Conservation (phyloP, 2,113 vertebrate species). For the Struthidea cinerea region DNA sequence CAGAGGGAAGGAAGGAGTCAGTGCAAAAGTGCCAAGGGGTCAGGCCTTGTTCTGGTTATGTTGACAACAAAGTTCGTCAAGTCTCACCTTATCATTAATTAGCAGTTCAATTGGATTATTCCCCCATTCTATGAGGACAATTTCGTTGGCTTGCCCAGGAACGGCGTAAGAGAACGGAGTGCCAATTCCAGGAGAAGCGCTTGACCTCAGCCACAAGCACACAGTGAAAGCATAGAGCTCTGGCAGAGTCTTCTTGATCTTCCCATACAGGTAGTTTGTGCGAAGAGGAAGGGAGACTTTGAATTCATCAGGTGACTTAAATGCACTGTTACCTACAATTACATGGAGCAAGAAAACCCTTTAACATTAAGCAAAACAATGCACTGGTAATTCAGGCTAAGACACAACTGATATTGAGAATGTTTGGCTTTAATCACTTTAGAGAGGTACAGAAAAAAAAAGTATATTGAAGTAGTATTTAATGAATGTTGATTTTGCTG, state of each 20-base stretch:
- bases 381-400: neutral
- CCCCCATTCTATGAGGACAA: constrained; percentile 97
- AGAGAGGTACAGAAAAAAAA: neutral
- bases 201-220: constrained; percentile 96
- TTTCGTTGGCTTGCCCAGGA: constrained; percentile 94
- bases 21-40: neutral
- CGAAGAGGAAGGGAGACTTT: constrained; percentile 93
- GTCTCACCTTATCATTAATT: constrained; percentile 92
- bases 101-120: constrained; percentile 96
- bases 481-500: neutral
- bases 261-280: constrained; percentile 95
- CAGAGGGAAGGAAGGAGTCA: neutral
- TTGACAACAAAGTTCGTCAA: rapidly evolving
- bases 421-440: neutral
- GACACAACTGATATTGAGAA: neutral
- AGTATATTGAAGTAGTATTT: neutral
- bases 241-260: constrained; percentile 93
- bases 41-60: neutral
- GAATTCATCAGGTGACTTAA: constrained; percentile 95
- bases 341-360: neutral
- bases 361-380: neutral
- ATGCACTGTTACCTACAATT: constrained; percentile 84
- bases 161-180: constrained; percentile 96
- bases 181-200: constrained; percentile 89
- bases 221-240: constrained; percentile 96